Conservation (phyloP, 2,888 invertebrate species). For the Ormyrus nitidulus region DNA sequence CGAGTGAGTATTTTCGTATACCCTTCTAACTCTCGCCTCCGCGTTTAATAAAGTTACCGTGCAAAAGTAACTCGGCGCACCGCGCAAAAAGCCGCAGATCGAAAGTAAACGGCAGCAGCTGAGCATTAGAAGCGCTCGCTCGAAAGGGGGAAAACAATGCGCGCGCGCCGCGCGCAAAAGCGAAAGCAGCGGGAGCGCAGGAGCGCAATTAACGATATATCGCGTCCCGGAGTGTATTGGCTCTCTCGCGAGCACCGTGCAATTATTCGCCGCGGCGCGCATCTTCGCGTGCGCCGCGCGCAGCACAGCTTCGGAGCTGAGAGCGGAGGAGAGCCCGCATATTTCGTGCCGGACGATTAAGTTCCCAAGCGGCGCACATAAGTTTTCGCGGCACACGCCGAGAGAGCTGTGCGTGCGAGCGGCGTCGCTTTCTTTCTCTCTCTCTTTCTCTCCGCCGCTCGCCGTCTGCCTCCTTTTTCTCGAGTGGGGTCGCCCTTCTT, state of each 20-base stretch:
- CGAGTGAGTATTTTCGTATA: too few relatives aligned
- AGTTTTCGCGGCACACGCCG: constrained; percentile 32
- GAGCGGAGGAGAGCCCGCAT: constrained; percentile 60
- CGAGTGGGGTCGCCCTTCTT: not conserved
- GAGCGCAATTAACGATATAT: not conserved
- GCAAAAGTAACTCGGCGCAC: too few relatives aligned
- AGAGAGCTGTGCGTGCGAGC: not conserved
- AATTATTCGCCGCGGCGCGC: constrained; percentile 27
- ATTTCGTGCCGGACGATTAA: constrained; percentile 66
- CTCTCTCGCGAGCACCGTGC: not conserved
- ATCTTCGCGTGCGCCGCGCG: constrained; percentile 18
- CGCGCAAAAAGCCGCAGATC: too few relatives aligned
- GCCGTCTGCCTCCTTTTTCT: not conserved
- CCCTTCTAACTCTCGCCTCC: too few relatives aligned
- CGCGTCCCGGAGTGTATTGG: not conserved
- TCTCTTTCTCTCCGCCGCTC: too few relatives aligned
- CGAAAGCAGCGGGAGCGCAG: not conserved
- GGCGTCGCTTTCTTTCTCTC: too few relatives aligned
- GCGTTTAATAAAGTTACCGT: too few relatives aligned
- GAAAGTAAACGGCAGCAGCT: too few relatives aligned
- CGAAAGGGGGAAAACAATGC: constrained; percentile 1
- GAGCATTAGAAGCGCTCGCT: not conserved
- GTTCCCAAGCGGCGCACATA: constrained; percentile 59
- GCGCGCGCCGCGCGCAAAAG: not conserved
- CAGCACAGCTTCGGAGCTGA: not conserved